phyloP scores from a whole-genome alignment of 2,888 invertebrate genomes.

The Kuschelorhynchus macadamiae region DNA sequence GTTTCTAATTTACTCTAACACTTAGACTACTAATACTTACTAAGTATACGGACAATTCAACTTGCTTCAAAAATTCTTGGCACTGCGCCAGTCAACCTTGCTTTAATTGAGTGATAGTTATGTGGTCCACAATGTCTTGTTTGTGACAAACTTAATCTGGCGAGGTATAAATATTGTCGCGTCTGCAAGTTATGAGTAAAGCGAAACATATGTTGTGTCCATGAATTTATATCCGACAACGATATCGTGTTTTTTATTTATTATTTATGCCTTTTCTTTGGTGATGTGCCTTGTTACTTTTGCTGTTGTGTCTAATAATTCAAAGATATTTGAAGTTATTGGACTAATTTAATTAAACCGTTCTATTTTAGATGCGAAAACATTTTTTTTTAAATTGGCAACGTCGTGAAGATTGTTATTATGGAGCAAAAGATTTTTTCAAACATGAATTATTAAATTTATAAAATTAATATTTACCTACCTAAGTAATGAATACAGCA shows the following conservation, averaged over 20 bases:
- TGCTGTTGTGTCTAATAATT: too few species aligned
- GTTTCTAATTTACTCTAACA: too few species aligned
- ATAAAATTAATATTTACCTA: too few species aligned
- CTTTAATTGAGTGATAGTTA: slow-evolving; percentile 67
- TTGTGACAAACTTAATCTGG: slow-evolving; percentile 63
- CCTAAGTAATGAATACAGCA: too few species aligned
- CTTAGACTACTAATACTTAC: too few species aligned
- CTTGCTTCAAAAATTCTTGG: slow-evolving; percentile 54
- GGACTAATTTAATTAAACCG: too few species aligned
- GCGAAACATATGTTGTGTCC: slow-evolving; percentile 55
- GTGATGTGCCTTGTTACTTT: slow-evolving; percentile 13
- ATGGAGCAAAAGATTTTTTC: too few species aligned
- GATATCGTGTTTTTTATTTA: slow-evolving; percentile 28
- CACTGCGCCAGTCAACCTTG: slow-evolving; percentile 58
- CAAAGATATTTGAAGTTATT: too few species aligned
- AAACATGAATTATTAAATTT: too few species aligned
- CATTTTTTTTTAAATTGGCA: too few species aligned
- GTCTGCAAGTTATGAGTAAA: slow-evolving; percentile 65
- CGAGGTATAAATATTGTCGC: slow-evolving; percentile 67
- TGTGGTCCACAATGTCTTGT: slow-evolving; percentile 65
- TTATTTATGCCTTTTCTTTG: slow-evolving; percentile 3
- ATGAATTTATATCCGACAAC: slow-evolving; percentile 49
- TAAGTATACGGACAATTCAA: slow-evolving; percentile 30
- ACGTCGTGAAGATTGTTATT: too few species aligned
- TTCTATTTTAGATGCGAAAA: too few species aligned